phyloP scores from a whole-genome alignment of 2,113 vertebrate genomes.

The Hyperopisus bebe region DNA sequence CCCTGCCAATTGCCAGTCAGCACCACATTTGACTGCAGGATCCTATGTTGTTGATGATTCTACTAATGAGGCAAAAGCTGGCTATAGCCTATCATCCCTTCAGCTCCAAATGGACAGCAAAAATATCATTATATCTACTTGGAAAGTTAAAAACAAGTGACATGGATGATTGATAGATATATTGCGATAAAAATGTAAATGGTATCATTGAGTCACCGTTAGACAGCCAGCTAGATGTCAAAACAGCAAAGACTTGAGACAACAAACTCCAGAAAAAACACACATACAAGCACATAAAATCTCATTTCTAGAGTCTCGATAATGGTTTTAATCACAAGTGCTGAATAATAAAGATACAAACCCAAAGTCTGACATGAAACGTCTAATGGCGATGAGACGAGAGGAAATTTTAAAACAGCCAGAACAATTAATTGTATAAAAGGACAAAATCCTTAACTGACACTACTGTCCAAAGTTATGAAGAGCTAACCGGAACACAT shows the following conservation, averaged over 20 bases:
- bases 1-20: neutral
- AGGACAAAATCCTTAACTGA: neutral
- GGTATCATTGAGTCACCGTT: neutral
- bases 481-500: conserved; percentile 61
- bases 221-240: neutral
- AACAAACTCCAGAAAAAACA: neutral
- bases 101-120: neutral
- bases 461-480: conserved; percentile 57
- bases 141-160: neutral
- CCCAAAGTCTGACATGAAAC: neutral
- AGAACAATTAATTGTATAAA: neutral
- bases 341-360: neutral
- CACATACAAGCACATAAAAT: neutral
- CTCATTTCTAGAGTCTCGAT: neutral
- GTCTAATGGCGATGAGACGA: neutral
- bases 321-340: neutral
- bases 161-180: neutral
- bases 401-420: neutral
- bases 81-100: neutral
- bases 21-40: neutral
- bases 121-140: neutral
- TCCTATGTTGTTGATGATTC: neutral
- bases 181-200: neutral
- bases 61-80: neutral
- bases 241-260: neutral